A percentile compares a stretch with the other conserved stretches of the same genome.
Conservation (phyloP, 2,888 invertebrate genomes). For the Itoplectis maculator region DNA sequence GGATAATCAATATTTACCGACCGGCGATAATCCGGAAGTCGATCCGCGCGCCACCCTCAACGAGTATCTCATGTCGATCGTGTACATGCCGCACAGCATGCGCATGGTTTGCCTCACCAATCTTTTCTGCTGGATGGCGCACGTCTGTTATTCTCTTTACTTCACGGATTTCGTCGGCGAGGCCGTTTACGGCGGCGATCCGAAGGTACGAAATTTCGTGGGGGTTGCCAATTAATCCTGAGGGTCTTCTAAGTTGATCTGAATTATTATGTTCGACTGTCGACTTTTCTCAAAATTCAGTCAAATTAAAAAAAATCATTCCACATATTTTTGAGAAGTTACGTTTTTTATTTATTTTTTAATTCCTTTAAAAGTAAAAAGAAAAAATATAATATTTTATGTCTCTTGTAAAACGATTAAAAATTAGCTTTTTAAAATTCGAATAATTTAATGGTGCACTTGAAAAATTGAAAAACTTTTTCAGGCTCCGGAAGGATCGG, state of each 20-base stretch:
- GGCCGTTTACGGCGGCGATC: slow-evolving; percentile 94
- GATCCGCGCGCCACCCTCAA: slow-evolving; percentile 78
- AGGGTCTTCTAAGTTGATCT: too few relatives aligned
- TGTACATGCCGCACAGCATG: slow-evolving; percentile 96
- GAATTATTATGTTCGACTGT: too few relatives aligned
- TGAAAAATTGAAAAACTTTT: slow-evolving; percentile 76
- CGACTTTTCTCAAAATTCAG: too few relatives aligned
- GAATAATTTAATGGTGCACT: too few relatives aligned
- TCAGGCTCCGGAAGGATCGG: slow-evolving; percentile 89
- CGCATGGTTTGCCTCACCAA: slow-evolving; percentile 96
- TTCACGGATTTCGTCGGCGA: slow-evolving; percentile 98
- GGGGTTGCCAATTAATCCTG: background rate
- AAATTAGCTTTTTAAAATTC: too few relatives aligned
- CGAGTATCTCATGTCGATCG: slow-evolving; percentile 94
- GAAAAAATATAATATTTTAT: background rate
- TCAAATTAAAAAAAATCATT: too few relatives aligned
- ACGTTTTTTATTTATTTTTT: background rate
- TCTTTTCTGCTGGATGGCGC: slow-evolving; percentile 99
- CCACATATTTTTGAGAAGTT: background rate
- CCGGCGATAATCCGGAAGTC: slow-evolving; percentile 59
- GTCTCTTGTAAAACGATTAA: too few relatives aligned
- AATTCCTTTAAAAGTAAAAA: background rate
- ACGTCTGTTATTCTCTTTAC: slow-evolving; percentile 98
- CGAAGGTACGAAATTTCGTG: slow-evolving; percentile 86
- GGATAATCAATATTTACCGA: slow-evolving; percentile 50